Percentiles rank a stretch among this genome's conserved stretches.
phyloP scores from a whole-genome alignment of 2,113 vertebrate species.

The Oceanodroma tethys region DNA sequence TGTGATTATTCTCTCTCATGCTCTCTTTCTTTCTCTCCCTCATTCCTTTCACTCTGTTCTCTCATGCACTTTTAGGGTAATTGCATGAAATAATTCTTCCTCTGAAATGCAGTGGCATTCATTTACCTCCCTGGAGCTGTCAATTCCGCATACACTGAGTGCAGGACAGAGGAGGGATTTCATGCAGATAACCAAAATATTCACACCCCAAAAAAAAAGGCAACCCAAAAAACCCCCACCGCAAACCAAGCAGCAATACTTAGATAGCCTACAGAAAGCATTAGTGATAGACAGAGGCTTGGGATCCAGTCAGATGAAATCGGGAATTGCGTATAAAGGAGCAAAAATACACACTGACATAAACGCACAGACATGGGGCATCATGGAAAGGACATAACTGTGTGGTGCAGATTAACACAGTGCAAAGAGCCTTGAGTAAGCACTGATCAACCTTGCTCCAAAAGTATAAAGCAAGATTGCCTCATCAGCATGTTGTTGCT shows the following conservation, averaged over 20 bases:
- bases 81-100: conserved; percentile 61
- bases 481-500: not conserved
- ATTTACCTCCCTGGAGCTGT: conserved; percentile 25
- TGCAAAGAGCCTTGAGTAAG: not conserved
- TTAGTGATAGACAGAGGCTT: not conserved
- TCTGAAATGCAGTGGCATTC: conserved; percentile 56
- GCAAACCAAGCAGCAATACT: not conserved
- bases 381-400: not conserved
- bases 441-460: not conserved
- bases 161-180: not conserved
- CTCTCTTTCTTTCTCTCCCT: conserved; percentile 17
- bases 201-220: not conserved
- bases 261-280: not conserved
- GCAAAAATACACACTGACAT: not conserved
- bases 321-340: not conserved
- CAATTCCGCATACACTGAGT: not conserved
- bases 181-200: conserved; percentile 24
- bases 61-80: conserved; percentile 53
- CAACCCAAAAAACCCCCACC: not conserved
- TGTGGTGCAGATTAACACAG: not conserved
- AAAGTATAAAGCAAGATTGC: not conserved
- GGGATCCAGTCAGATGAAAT: not conserved
- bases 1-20: conserved; percentile 49
- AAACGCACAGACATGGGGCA: not conserved
- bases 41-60: conserved; percentile 22